phyloP scores from a whole-genome alignment of 2,888 invertebrate genomes.

The Heliothis peltigera region DNA sequence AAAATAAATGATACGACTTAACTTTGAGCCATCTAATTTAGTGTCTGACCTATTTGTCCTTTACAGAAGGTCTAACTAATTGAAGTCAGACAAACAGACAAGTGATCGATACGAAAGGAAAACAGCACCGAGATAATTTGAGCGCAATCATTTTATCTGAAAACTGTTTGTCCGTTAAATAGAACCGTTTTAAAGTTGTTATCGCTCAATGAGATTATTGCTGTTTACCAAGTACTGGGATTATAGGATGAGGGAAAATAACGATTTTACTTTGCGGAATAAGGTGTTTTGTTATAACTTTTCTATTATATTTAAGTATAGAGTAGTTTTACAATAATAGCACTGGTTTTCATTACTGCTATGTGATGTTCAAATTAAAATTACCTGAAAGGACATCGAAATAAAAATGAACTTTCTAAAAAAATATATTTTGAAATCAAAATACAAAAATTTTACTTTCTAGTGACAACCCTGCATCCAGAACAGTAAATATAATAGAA shows the following conservation, averaged over 20 bases:
- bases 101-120: constrained; percentile 34
- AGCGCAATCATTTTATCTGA: constrained; percentile 50
- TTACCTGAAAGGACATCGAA: no score
- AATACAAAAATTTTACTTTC: not conserved
- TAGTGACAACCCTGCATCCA: constrained; percentile 46
- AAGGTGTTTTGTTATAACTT: not conserved
- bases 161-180: constrained; percentile 57
- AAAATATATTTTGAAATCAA: not conserved
- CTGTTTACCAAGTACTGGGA: constrained; percentile 17
- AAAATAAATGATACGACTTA: not conserved
- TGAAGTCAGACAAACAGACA: constrained; percentile 16
- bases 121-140: constrained; percentile 47
- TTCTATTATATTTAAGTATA: not conserved
- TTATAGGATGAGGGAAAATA: constrained; percentile 8
- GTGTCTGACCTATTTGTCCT: not conserved
- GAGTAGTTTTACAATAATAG: no score
- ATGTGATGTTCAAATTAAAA: no score
- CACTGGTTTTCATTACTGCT: no score
- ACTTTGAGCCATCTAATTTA: not conserved
- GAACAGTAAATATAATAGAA: constrained; percentile 49
- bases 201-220: constrained; percentile 35
- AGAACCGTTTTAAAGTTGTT: constrained; percentile 55
- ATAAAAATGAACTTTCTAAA: no score
- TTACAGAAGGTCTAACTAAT: not conserved
- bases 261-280: not conserved